A percentile compares a stretch with the other conserved stretches of the same genome.
Evolutionary conservation across 2,888 invertebrate species (phyloP).

Genomic region (Kryphioiulus occultus): DNA sequence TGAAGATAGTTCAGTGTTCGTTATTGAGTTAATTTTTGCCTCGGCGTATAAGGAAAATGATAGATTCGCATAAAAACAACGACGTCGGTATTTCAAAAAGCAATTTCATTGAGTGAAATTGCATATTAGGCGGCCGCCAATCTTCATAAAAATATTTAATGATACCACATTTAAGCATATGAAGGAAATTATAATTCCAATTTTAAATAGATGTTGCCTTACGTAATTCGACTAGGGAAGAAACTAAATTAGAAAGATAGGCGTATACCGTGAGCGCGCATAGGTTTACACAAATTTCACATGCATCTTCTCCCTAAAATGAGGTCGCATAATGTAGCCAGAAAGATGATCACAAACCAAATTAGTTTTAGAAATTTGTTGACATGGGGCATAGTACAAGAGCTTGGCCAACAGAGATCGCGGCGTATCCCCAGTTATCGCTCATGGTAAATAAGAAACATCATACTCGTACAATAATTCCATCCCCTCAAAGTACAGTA

Average conservation of each 20-base stretch:
- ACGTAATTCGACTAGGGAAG: conserved; percentile 12
- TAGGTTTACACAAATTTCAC: not conserved
- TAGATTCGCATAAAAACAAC: not conserved
- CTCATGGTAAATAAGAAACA: not conserved
- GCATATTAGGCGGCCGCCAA: conserved; percentile 15
- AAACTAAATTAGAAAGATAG: not conserved
- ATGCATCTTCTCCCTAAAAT: not conserved
- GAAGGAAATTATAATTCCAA: conserved; percentile 23
- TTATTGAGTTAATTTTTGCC: not conserved
- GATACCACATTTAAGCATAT: not conserved
- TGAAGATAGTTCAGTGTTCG: no score
- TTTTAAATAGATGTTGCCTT: conserved; percentile 12
- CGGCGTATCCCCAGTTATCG: not conserved
- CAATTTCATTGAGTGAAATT: conserved; percentile 23
- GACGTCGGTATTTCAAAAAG: not conserved
- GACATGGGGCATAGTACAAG: not conserved
- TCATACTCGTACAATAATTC: not conserved
- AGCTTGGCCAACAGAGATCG: not conserved
- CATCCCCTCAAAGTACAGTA: not conserved
- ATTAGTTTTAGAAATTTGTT: not conserved
- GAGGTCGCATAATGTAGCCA: not conserved
- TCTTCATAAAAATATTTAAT: conserved; percentile 23
- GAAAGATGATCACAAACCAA: not conserved
- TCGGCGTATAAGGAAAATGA: no score
- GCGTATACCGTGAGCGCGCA: no score